These are phyloP conservation scores for Helicolenus hilgendorfi DNA, from an alignment of 2,797 vertebrate species.

Conservation along the genomic window DNA sequence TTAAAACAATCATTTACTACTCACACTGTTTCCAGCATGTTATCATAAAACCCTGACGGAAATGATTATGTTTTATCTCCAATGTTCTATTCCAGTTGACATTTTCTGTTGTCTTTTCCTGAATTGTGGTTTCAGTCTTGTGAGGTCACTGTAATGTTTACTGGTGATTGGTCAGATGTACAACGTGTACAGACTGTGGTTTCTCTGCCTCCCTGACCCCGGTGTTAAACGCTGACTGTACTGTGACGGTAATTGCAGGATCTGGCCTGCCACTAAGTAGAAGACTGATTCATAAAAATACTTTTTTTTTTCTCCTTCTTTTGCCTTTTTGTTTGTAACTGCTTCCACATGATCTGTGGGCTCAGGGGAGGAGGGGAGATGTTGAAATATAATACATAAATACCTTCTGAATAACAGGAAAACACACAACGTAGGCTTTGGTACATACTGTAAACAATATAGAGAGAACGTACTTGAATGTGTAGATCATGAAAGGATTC, in stretches of 20 bases:
- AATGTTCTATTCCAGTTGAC: neutral
- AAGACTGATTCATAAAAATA: conserved; percentile 73
- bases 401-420: conserved; percentile 26
- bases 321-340: conserved; percentile 73
- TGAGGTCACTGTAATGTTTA: neutral
- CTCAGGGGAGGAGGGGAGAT: conserved; percentile 9
- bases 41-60: neutral
- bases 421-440: conserved; percentile 8
- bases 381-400: conserved; percentile 58
- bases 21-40: neutral
- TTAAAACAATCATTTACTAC: neutral
- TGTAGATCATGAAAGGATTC: neutral
- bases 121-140: neutral
- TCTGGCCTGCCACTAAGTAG: conserved; percentile 59
- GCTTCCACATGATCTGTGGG: conserved; percentile 72
- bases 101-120: neutral
- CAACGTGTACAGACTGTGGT: conserved; percentile 24
- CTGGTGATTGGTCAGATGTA: conserved; percentile 18
- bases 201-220: conserved; percentile 65
- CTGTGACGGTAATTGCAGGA: conserved; percentile 73
- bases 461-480: neutral
- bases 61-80: neutral
- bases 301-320: conserved; percentile 7
- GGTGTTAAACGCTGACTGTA: conserved; percentile 44
- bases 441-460: neutral